Percentiles rank a stretch among this genome's conserved stretches.
Evolutionary conservation across 2,113 vertebrate genomes (phyloP).

Genomic region (Cynoglossus semilaevis): DNA sequence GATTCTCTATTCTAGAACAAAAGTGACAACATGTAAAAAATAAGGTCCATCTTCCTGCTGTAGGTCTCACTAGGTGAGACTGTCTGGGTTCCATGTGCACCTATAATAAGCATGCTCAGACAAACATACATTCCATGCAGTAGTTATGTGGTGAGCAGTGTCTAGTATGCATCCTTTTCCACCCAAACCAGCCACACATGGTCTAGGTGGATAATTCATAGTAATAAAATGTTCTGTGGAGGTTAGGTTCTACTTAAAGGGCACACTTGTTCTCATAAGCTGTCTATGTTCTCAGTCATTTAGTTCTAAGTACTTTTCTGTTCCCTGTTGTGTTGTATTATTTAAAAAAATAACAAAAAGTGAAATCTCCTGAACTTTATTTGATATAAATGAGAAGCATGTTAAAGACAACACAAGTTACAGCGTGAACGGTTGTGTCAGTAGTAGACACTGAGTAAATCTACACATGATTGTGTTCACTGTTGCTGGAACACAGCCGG

Average conservation of each 20-base stretch:
- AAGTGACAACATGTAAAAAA: constrained; percentile 14
- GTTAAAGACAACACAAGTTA: too few species aligned
- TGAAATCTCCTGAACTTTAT: neutral
- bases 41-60: constrained; percentile 17
- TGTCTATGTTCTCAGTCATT: constrained; percentile 9
- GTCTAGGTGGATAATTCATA: constrained; percentile 33
- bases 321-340: too few species aligned
- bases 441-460: constrained; percentile 1
- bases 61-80: constrained; percentile 48
- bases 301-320: too few species aligned
- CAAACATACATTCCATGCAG: constrained; percentile 81
- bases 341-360: too few species aligned
- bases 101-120: constrained; percentile 77
- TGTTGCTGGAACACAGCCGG: constrained; percentile 26
- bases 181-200: constrained; percentile 24
- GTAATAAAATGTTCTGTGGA: constrained; percentile 26
- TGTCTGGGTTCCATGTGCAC: constrained; percentile 60
- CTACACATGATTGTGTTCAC: neutral
- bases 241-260: constrained; percentile 17
- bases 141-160: constrained; percentile 76
- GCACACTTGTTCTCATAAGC: constrained; percentile 20
- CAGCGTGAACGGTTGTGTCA: too few species aligned
- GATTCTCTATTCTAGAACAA: neutral
- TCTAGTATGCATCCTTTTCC: constrained; percentile 69
- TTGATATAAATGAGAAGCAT: too few species aligned